A percentile compares a stretch with the other conserved stretches of the same genome.
These are phyloP conservation scores for Geotrupes spiniger DNA, from an alignment of 2,888 invertebrate species.

Conservation along the genomic window DNA sequence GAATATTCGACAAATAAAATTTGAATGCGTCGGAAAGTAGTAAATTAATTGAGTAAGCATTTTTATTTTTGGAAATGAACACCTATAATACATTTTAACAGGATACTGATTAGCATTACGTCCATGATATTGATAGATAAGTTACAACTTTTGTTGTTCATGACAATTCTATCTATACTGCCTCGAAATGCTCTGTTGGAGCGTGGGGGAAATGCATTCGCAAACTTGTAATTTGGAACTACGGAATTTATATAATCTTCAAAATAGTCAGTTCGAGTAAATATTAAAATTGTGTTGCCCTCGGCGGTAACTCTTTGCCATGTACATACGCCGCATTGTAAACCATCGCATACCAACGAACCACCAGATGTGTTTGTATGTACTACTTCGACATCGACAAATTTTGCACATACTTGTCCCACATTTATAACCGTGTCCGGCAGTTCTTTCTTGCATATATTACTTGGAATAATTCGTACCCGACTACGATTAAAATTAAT, in stretches of 20 bases:
- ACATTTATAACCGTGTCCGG: constrained; percentile 5
- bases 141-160: background rate
- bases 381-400: background rate
- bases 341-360: constrained; percentile 12
- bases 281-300: constrained; percentile 12
- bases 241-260: constrained; percentile 12
- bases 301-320: constrained; percentile 6
- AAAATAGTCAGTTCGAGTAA: constrained; percentile 21
- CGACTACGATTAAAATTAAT: constrained; percentile 1
- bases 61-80: too few relatives aligned
- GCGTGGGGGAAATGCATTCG: background rate
- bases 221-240: constrained; percentile 2
- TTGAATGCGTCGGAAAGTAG: too few relatives aligned
- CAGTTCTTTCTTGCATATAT: background rate
- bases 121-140: background rate
- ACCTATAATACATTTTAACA: too few relatives aligned
- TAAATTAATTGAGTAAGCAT: too few relatives aligned
- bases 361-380: constrained; percentile 12
- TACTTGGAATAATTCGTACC: constrained; percentile 8
- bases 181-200: background rate
- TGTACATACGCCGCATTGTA: constrained; percentile 20
- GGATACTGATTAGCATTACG: background rate
- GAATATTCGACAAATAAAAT: too few relatives aligned
- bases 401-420: constrained; percentile 18
- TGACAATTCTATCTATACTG: constrained; percentile 8